Evolutionary conservation across 1,140 invertebrate species (phyloP), one percentile per base, ranked within the genome.

Genomic region (Phortica variegata): DNA sequence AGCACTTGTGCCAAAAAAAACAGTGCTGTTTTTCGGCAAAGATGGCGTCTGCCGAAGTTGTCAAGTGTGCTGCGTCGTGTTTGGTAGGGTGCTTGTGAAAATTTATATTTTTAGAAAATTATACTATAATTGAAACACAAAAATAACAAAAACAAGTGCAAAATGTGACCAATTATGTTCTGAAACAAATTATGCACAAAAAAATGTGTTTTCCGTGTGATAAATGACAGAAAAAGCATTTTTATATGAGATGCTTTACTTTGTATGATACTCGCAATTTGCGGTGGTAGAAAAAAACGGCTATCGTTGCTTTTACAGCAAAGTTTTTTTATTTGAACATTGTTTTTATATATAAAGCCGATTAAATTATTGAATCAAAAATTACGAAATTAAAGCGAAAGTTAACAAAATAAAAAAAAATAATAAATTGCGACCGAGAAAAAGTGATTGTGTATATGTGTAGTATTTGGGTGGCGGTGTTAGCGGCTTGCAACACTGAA

Each of bases 11-110:
- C 12, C 31, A 40, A 21, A 43, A 21, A 52, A 56, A 50, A 29
- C 6, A 29, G 26, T 29, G 26, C n/a, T n/a, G n/a, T n/a, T 29
- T 29, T 6, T 29, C 26, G 26, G 26, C 26, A 50, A 54, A 52
- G 46, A 53, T 56, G 50, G 54, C 50, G 50, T 55, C 53, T 49
- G 62, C 12, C 26, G 26, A n/a, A n/a, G n/a, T 29, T 29, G 12
- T 7, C 56, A 61, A 63, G 61, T 68, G 65, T 66, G 62, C 65
- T 66, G 62, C 53, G 50, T 69, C 60, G 63, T 66, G 63, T 66
- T n/a, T n/a, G 63, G 63, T 66, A 62, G 52, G 43, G 47, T 68
- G 53, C 60, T 42, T 38, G 57, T 60, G 60, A 66, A 66, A 68
- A 66, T 51, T 66, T 50, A 57, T 53, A 49, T 60, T 29, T 49